Evolutionary conservation across 2,113 vertebrate species (phyloP), one percentile per base, ranked within the genome.

Genomic region (Potamarius usumacintae): DNA sequence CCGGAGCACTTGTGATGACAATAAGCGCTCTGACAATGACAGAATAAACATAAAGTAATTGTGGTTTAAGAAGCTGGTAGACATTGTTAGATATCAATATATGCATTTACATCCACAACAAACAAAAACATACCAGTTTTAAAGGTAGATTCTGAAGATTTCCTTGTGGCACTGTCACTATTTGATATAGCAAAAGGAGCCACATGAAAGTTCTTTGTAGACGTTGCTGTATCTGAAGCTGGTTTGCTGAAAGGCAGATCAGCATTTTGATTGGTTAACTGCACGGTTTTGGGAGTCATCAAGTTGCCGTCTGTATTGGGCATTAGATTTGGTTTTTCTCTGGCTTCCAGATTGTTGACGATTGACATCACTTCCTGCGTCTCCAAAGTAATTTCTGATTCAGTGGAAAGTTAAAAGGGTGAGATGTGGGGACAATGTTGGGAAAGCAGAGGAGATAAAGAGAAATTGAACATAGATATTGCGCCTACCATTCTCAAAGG

Each of bases 1-100:
- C 12, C 72, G 76, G 5, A 84, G 74, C 9, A 84, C 72, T 67
- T 88, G 86, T 17, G 86, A 88, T 77, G 86, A 84, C 18, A 88
- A 65, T 20, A 87, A 77, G 14, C 71, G 58, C 34, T 88, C 86
- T 88, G 30, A 63, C 0, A 48, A 55, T 22, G 42, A 78, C 50
- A 58, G 22, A 84, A 20, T 1, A 34, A 72, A 27, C 15, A 67
- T 30, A 55, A 69, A 86, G 25, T 22, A 48, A 30, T 57, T 18
- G 8, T 12, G 65, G 25, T 69, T 86, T 80, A 1, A 58, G 22
- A 42, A 55, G 25, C 48, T 65, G 17, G 17, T 14, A 18, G 48
- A 74, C 34, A 53, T 34, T 67, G 9, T 4, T 20, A 17, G 6
- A 55, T 12, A 58, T 80, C 53, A 8, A 30, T 18, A 80, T 42